Base-by-base conservation (phyloP, 1,140 invertebrate species). In the Zelostemma sp. region DNA sequence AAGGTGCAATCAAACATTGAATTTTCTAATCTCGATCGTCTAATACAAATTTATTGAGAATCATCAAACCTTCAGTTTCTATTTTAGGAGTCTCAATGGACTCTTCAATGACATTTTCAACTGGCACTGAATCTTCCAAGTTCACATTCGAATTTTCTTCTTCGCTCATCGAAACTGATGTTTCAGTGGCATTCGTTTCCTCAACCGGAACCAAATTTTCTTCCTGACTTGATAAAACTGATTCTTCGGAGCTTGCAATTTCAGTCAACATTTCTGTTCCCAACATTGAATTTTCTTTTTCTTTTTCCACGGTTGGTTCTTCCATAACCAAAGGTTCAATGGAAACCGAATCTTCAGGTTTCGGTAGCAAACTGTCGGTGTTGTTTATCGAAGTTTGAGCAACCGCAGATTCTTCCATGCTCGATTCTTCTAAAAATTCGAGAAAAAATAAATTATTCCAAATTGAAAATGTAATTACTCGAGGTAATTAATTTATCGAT, bases 321-420 rank as follows among this genome's bases (percentile, higher is more conserved):
- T 35, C n/a, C 1, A 1, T n/a, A 11, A 35, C 11, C 5, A n/a
- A 9, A 35, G 6, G 6, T 35, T 35, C 33, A 6, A 9, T 6
- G n/a, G 33, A n/a, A 35, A n/a, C n/a, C 28, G 71, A 62, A 47
- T 51, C 47, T 21, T 68, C 65, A 50, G 8, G 45, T 48, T 53
- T 12, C 19, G 43, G 2, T 40, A 60, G 19, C 11, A 57, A 48
- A 8, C 53, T 54, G 16, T 18, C 56, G 6, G 57, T 60, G 17
- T 57, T 18, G 48, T 65, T 25, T 25, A 25, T 25, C 9, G 38
- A 54, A 64, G 55, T 61, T 18, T 64, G 46, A 28, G 38, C 53
- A 53, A 69, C 25, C 14, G 55, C 5, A 17, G 61, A 60, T 3
- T 55, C 18, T 1, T 60, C 57, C 16, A 15, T 60, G 41, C 49